Evolutionary conservation across 2,113 vertebrate species (phyloP), one percentile per base, ranked within the genome.

Genomic region (Pseudorectes ferrugineus): DNA sequence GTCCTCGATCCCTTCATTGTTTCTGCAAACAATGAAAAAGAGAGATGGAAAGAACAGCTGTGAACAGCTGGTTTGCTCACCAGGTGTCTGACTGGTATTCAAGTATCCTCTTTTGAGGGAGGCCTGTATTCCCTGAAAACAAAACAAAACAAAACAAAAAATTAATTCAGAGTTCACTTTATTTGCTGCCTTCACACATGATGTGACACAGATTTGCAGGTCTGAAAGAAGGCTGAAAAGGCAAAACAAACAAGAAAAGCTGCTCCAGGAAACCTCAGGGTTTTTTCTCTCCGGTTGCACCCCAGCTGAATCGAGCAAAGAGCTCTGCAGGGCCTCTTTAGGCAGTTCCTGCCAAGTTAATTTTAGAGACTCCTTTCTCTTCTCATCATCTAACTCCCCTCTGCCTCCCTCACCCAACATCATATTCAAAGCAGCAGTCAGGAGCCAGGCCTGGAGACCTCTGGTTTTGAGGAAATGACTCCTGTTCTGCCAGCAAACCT

Each of bases 11-110:
- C 20, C 92, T 93, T 97, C 93, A 97, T 95, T 97, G 92, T 97
- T 97, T 59, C 83, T 93, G 85, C 82, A 93, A 97, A 97, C 96
- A 98, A 97, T 96, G 88, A 96, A 94, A 93, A 55, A 95, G 76
- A 95, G 80, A 95, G 90, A 95, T 93, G 89, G 78, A 96, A 96
- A 97, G 71, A 97, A 83, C 95, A 95, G 95, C 54, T 95, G 90
- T 87, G 77, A 89, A 86, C 42, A 80, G 83, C 85, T 96, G 95
- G 74, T 67, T 95, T 83, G 72, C 89, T 95, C 82, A 88, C 88
- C 86, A 91, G 93, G 86, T 92, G 71, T 89, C 79, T 67, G 83
- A 90, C 78, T 89, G 77, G 84, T 89, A 77, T 78, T 93, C 68
- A 55, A 94, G 77, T 87, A 42, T 59, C 65, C 43, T 81, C 55